Conservation (phyloP, 64 coral and sea anemone species). For the Exaiptasia diaphana region DNA sequence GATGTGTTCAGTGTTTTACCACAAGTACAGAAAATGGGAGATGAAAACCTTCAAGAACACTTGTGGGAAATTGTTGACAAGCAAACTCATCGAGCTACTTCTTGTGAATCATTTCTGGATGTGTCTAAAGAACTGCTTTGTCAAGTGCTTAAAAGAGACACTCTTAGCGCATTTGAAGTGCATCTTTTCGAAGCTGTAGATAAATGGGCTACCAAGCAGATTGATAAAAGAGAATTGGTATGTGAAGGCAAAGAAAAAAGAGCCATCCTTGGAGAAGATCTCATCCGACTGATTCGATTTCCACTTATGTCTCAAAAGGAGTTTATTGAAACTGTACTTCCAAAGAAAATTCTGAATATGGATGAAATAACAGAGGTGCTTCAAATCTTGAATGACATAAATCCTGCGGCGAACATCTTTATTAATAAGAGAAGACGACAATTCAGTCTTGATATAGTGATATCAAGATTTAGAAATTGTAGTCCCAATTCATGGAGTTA, state of each 20-base stretch:
- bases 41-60: neutral
- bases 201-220: neutral
- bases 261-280: neutral
- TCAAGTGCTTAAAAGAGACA: neutral
- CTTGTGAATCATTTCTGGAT: slow-evolving; percentile 1
- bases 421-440: neutral
- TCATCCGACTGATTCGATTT: neutral
- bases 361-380: neutral
- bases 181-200: neutral
- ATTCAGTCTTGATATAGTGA: too few relatives aligned
- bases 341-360: neutral
- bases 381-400: neutral
- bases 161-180: neutral
- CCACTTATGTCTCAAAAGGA: slow-evolving; percentile 2
- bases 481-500: neutral
- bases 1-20: slow-evolving; percentile 39
- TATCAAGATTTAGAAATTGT: too few relatives aligned
- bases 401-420: neutral
- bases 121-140: slow-evolving; percentile 5
- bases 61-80: slow-evolving; percentile 41
- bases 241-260: neutral
- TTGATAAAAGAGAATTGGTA: neutral
- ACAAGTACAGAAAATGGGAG: slow-evolving; percentile 4
- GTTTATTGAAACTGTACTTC: neutral
- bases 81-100: slow-evolving; percentile 1